A percentile compares a stretch with the other conserved stretches of the same genome.
These are phyloP conservation scores for Tinea pellionella DNA, from an alignment of 2,888 invertebrate species.

Conservation along the genomic window DNA sequence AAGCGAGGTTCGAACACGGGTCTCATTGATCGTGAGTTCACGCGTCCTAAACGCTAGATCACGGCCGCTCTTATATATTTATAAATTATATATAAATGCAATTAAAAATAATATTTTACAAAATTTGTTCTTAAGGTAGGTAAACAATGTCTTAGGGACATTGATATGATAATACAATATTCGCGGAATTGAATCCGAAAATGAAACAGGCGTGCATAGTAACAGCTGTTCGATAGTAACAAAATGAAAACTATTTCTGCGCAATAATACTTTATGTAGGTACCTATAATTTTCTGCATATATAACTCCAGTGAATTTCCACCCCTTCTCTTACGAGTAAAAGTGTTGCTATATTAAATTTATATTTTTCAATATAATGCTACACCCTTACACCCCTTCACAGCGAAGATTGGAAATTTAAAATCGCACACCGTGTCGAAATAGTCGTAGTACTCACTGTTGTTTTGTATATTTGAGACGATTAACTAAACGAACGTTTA, in stretches of 20 bases:
- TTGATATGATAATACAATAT: neutral
- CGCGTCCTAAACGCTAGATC: too few species aligned
- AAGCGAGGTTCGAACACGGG: too few species aligned
- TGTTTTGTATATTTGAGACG: neutral
- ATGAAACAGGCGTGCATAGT: conserved; percentile 7
- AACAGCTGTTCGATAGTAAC: conserved; percentile 9
- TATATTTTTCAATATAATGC: neutral
- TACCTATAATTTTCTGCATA: neutral
- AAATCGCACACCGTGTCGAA: neutral
- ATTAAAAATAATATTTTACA: too few species aligned
- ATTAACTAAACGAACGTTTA: conserved; percentile 5
- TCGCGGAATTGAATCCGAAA: neutral
- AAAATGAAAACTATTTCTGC: conserved; percentile 10
- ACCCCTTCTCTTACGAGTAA: neutral
- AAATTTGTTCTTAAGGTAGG: too few species aligned
- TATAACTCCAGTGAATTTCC: neutral
- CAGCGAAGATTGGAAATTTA: neutral
- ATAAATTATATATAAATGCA: too few species aligned
- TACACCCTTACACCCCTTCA: neutral
- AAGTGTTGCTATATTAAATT: neutral
- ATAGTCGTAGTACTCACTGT: conserved; percentile 1
- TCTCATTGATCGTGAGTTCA: too few species aligned
- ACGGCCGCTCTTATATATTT: too few species aligned
- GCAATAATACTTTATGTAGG: neutral
- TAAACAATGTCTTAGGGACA: too few species aligned